Percentiles rank a stretch among this genome's conserved stretches.
Evolutionary conservation across 2,888 invertebrate species (phyloP).

Genomic region (Synanthedon formicaeformis): DNA sequence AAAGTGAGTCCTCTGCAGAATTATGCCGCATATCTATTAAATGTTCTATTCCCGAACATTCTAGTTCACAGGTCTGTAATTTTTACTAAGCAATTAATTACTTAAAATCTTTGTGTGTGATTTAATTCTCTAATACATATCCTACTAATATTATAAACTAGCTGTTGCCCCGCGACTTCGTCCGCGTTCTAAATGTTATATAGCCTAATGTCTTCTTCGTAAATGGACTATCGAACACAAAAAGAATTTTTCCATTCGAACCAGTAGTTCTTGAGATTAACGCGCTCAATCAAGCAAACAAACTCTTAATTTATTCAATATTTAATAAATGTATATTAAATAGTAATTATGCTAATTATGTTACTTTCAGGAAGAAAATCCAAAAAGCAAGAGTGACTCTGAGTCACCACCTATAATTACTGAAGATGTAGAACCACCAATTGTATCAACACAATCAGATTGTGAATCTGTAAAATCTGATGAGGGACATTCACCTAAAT

Average conservation of each 20-base stretch:
- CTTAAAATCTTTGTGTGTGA: too few species aligned
- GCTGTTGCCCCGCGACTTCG: too few species aligned
- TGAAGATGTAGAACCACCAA: slow-evolving; percentile 25
- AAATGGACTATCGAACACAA: too few species aligned
- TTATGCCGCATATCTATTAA: slow-evolving; percentile 55
- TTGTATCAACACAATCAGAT: slow-evolving; percentile 27
- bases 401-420: slow-evolving; percentile 56
- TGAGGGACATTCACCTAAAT: slow-evolving; percentile 52
- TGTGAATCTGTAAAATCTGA: slow-evolving; percentile 47
- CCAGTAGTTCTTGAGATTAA: too few species aligned
- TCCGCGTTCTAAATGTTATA: too few species aligned
- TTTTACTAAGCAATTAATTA: too few species aligned
- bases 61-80: slow-evolving; percentile 34
- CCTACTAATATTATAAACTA: too few species aligned
- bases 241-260: too few species aligned
- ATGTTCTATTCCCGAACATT: slow-evolving; percentile 42
- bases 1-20: slow-evolving; percentile 50
- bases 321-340: background rate
- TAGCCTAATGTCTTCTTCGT: too few species aligned
- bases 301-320: too few species aligned
- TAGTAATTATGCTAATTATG: background rate
- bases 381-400: slow-evolving; percentile 33
- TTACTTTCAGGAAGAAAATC: slow-evolving; percentile 12
- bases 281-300: too few species aligned
- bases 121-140: too few species aligned